Evolutionary conservation across 2,113 vertebrate genomes (phyloP).

Genomic region (Otocyon megalotis): DNA sequence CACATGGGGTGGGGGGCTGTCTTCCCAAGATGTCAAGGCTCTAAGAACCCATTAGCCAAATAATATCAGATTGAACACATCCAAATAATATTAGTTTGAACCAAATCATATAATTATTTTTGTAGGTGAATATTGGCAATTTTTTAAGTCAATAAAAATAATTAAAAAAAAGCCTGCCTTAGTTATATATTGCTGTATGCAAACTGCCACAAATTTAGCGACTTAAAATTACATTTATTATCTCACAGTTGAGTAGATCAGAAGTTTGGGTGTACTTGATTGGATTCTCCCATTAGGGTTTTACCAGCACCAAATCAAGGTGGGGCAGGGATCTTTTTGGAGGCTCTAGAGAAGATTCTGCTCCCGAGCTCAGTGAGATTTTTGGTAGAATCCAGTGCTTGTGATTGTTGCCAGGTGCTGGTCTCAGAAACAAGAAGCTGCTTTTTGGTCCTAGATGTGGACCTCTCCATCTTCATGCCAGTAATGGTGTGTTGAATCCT

Average conservation of each 20-base stretch:
- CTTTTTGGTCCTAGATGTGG: neutral
- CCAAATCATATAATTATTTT: conserved; percentile 50
- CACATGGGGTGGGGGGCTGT: neutral
- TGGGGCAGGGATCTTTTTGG: neutral
- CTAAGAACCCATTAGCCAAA: neutral
- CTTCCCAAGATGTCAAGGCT: conserved; percentile 15
- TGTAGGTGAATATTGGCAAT: neutral
- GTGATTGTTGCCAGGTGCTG: neutral
- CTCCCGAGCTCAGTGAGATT: neutral
- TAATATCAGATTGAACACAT: conserved; percentile 8
- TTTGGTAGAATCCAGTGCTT: neutral
- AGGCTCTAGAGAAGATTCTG: neutral
- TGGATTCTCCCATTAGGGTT: neutral
- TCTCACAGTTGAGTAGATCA: neutral
- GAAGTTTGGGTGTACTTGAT: neutral
- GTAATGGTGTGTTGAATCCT: neutral
- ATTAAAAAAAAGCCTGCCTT: neutral
- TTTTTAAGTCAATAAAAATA: neutral
- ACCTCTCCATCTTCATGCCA: neutral
- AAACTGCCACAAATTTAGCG: neutral
- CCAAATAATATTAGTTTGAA: neutral
- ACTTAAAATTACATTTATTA: neutral
- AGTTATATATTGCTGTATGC: neutral
- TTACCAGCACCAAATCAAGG: neutral
- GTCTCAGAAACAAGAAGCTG: neutral